phyloP scores from a whole-genome alignment of 2,797 vertebrate species.

The Eulemur mongoz region DNA sequence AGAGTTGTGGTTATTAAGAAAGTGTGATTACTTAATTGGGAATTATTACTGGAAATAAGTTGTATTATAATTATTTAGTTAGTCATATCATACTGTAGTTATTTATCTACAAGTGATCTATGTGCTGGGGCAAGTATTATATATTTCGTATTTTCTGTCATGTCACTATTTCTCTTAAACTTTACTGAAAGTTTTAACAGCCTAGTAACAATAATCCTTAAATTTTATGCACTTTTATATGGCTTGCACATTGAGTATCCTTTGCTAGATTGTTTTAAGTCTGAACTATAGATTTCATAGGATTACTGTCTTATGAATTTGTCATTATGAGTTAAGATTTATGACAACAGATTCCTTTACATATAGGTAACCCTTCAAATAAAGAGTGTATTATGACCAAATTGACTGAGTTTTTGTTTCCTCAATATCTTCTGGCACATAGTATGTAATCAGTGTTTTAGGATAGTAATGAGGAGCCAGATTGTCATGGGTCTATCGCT shows the following conservation, averaged over 20 bases:
- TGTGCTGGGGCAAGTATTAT: background rate
- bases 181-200: background rate
- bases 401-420: background rate
- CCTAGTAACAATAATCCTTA: conserved; percentile 30
- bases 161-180: conserved; percentile 14
- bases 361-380: conserved; percentile 15
- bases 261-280: conserved; percentile 3
- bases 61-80: conserved; percentile 29
- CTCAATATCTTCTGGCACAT: background rate
- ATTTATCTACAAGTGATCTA: background rate
- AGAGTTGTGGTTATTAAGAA: conserved; percentile 38
- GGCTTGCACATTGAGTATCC: background rate
- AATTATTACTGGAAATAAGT: conserved; percentile 23
- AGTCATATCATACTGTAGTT: background rate
- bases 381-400: background rate
- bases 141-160: conserved; percentile 40
- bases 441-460: background rate
- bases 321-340: conserved; percentile 13
- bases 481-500: background rate
- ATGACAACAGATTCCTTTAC: background rate
- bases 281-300: background rate
- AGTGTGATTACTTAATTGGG: background rate
- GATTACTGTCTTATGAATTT: background rate
- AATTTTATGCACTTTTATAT: conserved; percentile 31
- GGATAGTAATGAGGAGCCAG: background rate